phyloP scores from a whole-genome alignment of 2,113 vertebrate species.

The Pedionomus torquatus region DNA sequence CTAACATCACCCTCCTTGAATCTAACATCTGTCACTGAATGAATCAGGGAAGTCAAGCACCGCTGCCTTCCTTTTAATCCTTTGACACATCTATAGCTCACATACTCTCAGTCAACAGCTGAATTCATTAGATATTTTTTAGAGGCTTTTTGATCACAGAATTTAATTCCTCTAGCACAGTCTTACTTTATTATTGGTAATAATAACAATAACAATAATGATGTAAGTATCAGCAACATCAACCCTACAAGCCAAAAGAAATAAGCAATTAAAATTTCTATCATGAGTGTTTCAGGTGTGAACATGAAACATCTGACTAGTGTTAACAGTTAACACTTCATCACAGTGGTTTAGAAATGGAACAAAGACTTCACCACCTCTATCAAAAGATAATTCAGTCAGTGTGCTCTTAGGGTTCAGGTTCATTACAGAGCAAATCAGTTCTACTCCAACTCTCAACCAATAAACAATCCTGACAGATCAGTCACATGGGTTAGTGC shows the following conservation, averaged over 20 bases:
- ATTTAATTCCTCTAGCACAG: neutral
- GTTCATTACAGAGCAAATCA: neutral
- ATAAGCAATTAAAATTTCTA: neutral
- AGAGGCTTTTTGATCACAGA: neutral
- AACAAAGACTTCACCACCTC: neutral
- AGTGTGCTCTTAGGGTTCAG: neutral
- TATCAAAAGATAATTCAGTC: neutral
- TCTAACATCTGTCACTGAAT: slow-evolving; percentile 44
- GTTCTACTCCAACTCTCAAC: neutral
- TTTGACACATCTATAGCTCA: neutral
- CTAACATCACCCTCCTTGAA: neutral
- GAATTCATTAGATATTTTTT: neutral
- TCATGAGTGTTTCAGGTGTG: neutral
- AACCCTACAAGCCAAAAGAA: neutral
- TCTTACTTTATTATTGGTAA: neutral
- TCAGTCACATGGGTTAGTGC: neutral
- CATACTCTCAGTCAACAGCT: neutral
- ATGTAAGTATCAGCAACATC: neutral
- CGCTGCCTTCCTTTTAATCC: neutral
- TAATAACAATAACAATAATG: neutral
- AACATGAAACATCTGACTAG: neutral
- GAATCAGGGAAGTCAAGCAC: slow-evolving; percentile 26
- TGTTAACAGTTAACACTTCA: neutral
- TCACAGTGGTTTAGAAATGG: neutral
- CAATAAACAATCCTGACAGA: neutral